Percentiles rank a stretch among this genome's conserved stretches.
These are phyloP conservation scores for Agriopis marginaria DNA, from an alignment of 2,888 invertebrate species.

Conservation along the genomic window DNA sequence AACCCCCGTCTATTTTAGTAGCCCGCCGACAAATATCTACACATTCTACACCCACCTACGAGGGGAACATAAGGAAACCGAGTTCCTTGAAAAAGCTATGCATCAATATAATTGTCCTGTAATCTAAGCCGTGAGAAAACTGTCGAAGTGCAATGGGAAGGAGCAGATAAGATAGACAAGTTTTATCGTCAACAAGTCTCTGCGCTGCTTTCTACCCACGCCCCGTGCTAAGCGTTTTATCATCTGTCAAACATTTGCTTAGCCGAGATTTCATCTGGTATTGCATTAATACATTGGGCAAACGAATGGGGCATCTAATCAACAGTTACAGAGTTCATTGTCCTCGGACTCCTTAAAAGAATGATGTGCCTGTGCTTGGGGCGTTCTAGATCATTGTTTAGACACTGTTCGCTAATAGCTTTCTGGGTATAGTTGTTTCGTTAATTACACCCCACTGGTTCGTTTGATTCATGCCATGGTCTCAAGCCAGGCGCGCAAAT, in stretches of 20 bases:
- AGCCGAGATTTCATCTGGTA: constrained; percentile 69
- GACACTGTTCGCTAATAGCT: constrained; percentile 68
- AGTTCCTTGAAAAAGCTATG: constrained; percentile 42
- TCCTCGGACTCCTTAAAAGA: constrained; percentile 35
- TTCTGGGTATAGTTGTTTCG: constrained; percentile 73
- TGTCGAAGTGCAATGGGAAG: constrained; percentile 49
- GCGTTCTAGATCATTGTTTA: constrained; percentile 59
- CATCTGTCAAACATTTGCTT: constrained; percentile 73
- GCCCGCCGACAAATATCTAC: constrained; percentile 41
- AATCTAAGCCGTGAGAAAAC: constrained; percentile 52
- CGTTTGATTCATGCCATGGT: constrained; percentile 60
- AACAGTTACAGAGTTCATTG: constrained; percentile 46
- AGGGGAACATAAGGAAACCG: constrained; percentile 18
- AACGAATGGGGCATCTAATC: constrained; percentile 53
- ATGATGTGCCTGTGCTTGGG: constrained; percentile 32
- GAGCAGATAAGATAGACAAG: constrained; percentile 65
- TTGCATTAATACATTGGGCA: constrained; percentile 53
- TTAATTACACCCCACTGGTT: constrained; percentile 66
- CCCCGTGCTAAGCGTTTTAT: constrained; percentile 65
- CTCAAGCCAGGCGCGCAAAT: constrained; percentile 60
- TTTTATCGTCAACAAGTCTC: constrained; percentile 63
- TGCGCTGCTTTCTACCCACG: constrained; percentile 68
- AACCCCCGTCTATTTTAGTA: constrained; percentile 62
- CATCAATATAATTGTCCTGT: constrained; percentile 23
- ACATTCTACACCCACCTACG: constrained; percentile 19